phyloP scores from a whole-genome alignment of 1,140 invertebrate genomes.

The Panagrolaimus sp. region DNA sequence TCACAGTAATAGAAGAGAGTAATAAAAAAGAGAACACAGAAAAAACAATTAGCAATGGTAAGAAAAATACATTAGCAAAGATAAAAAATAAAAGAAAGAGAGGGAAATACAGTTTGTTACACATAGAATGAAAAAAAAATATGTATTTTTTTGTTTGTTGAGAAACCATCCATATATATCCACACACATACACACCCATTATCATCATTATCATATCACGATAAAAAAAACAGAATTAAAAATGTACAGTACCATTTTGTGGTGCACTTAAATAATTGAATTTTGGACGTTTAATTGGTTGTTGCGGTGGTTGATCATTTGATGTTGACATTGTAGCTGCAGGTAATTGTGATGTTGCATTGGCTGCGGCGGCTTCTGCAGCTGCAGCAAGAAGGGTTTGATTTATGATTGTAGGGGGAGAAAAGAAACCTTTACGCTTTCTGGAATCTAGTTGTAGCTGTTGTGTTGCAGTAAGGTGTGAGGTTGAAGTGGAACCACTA shows the following conservation, averaged over 20 bases:
- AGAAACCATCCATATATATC: too few relatives aligned
- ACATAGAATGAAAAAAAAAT: not conserved
- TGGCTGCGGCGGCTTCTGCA: not conserved
- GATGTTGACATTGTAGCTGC: not conserved
- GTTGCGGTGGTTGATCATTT: too few relatives aligned
- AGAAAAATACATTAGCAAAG: not conserved
- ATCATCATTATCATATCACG: not conserved
- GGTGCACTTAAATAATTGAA: not conserved
- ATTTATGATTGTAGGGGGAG: slow-evolving; percentile 1
- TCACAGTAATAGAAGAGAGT: not conserved
- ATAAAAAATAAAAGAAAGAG: not conserved
- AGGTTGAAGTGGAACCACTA: not conserved
- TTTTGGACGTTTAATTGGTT: not conserved
- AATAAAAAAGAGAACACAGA: not conserved
- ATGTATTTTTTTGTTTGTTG: too few relatives aligned
- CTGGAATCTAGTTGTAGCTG: not conserved
- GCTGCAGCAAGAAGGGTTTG: too few relatives aligned
- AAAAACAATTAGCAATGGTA: slow-evolving; percentile 7
- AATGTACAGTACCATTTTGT: slow-evolving; percentile 1
- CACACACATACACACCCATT: too few relatives aligned
- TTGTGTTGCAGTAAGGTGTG: not conserved
- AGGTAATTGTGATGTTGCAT: not conserved
- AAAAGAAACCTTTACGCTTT: slow-evolving; percentile 12
- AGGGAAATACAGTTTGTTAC: not conserved
- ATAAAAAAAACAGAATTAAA: slow-evolving; percentile 5